A percentile compares a stretch with the other conserved stretches of the same genome.
phyloP scores from a whole-genome alignment of 1,140 invertebrate species.

The Neodiprion virginianus region DNA sequence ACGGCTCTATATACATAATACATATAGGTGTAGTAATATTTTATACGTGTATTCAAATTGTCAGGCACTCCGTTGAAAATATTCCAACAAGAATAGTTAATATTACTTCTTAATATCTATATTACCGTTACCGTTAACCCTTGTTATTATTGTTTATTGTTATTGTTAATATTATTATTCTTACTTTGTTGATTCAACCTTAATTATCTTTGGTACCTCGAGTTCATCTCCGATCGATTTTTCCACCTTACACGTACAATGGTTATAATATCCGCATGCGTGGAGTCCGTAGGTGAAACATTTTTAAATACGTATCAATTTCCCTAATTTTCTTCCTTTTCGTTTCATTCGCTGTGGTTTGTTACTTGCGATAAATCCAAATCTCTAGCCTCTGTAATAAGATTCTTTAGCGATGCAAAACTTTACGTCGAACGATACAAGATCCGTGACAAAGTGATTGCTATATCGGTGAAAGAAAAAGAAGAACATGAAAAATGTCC shows the following conservation, averaged over 20 bases:
- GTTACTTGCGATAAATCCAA: background rate
- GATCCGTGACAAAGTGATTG: background rate
- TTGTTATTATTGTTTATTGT: too few species aligned
- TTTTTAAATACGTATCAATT: conserved; percentile 14
- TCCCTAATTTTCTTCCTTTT: background rate
- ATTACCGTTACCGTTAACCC: too few species aligned
- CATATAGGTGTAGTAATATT: background rate
- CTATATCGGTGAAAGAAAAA: background rate
- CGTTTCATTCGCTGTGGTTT: background rate
- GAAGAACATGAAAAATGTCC: background rate
- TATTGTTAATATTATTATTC: conserved; percentile 22
- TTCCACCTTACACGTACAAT: conserved; percentile 27
- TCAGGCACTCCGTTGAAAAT: conserved; percentile 55
- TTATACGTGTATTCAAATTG: conserved; percentile 26
- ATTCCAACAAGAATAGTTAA: conserved; percentile 46
- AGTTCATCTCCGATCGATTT: conserved; percentile 24
- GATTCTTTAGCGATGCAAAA: background rate
- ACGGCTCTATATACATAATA: background rate
- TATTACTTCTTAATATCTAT: too few species aligned
- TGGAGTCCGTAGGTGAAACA: conserved; percentile 27
- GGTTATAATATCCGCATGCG: conserved; percentile 11
- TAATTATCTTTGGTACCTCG: conserved; percentile 32
- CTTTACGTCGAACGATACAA: background rate
- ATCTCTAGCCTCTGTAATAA: background rate
- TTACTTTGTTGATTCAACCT: conserved; percentile 34